Evolutionary conservation across 2,888 invertebrate genomes (phyloP), one percentile per base, ranked within the genome.

Genomic region (Tenthredo scrophulariae): DNA sequence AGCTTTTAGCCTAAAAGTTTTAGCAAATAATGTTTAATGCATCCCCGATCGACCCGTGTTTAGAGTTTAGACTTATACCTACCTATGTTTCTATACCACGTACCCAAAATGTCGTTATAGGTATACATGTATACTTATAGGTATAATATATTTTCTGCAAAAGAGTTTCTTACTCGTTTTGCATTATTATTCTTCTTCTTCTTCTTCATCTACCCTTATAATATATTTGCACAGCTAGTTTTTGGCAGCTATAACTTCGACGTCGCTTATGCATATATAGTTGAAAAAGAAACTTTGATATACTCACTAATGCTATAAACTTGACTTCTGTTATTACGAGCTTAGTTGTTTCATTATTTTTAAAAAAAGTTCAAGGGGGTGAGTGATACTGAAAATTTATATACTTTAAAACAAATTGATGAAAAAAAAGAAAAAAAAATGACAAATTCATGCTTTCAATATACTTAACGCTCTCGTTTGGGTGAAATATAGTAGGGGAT

Each of bases 1-100:
- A 54, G 85, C 82, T 85, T 82, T 85, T 85, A 85, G 46, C 85
- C 85, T 54, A 72, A 85, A 79, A 85, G 54, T 85, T 82, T 50
- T 82, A 33, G 67, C 79, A 50, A 85, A 85, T 85, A 82, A 85
- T 85, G 80, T 85, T 79, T 85, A 85, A 85, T 85, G 85, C 85
- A 82, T 85, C 70, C 83, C 6, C 58, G 37, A 70, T 85, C 85
- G 72, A 22, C 67, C 70, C 72, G 50, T 85, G 70, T 77, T 62
- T 46, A 74, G 72, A 29, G 72, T 37, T 54, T 74, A 43, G 72
- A 74, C 33, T 33, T 70, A 62, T 9, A 7, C 18, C 46, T 50
- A 46, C 7, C 6, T 54, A n/a, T 6, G n/a, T 54, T 54, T 54
- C 18, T n/a, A 5, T 54, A 54, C 54, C 54, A n/a, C n/a, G 54